phyloP scores from a whole-genome alignment of 2,113 vertebrate genomes.

The Notothenia rossii region DNA sequence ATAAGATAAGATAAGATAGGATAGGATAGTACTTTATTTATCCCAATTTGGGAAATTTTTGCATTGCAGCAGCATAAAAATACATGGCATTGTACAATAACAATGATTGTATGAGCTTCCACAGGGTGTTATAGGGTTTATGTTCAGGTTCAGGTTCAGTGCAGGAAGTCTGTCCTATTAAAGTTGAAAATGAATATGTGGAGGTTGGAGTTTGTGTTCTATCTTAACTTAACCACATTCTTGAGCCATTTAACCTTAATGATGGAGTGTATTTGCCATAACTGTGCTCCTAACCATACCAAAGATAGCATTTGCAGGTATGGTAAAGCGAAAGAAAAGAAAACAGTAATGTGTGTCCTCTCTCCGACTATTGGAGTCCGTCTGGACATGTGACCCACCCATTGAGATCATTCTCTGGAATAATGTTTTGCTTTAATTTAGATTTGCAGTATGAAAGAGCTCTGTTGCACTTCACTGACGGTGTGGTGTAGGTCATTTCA shows the following conservation, averaged over 20 bases:
- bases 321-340: not conserved
- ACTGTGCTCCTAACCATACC: not conserved
- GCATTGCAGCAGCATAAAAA: no score
- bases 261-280: not conserved
- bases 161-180: not conserved
- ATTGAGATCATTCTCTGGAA: not conserved
- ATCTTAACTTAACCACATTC: not conserved
- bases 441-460: not conserved
- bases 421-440: not conserved
- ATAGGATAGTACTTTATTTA: no score
- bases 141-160: not conserved
- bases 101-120: not conserved
- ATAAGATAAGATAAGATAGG: no score
- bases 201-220: not conserved
- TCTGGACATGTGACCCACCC: no score
- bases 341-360: not conserved
- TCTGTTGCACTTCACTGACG: conserved; percentile 18
- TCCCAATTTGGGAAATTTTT: no score
- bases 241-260: not conserved
- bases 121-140: not conserved
- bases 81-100: no score
- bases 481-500: not conserved
- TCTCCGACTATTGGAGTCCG: not conserved
- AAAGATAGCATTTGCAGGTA: not conserved
- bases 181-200: not conserved